Conservation (phyloP, 2,113 vertebrate species). For the Oriolus oriolus region DNA sequence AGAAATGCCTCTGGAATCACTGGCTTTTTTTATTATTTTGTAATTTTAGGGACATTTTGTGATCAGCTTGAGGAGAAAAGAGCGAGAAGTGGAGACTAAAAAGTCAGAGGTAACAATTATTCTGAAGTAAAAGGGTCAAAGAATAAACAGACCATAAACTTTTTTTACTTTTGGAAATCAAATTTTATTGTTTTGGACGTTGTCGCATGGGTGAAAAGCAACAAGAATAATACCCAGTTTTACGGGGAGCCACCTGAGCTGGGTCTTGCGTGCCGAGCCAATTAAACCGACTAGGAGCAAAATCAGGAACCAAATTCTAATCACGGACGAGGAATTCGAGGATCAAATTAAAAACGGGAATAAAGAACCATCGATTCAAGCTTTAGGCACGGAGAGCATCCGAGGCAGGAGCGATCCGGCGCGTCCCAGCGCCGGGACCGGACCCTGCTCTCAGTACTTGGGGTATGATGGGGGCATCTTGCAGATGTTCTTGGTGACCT, state of each 20-base stretch:
- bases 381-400: fast-evolving
- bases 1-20: not conserved
- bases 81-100: fast-evolving
- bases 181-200: constrained; percentile 21
- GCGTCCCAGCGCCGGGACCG: fast-evolving
- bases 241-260: not conserved
- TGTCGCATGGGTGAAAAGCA: not conserved
- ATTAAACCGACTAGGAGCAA: not conserved
- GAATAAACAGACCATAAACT: not conserved
- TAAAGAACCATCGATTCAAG: fast-evolving
- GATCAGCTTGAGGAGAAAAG: not conserved
- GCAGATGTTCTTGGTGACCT: constrained; percentile 1
- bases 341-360: fast-evolving
- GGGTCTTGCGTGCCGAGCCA: too few relatives aligned
- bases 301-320: not conserved
- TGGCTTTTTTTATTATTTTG: not conserved
- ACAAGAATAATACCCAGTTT: not conserved
- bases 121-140: not conserved
- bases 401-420: fast-evolving
- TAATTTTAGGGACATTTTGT: not conserved
- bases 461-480: not conserved
- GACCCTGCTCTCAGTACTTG: not conserved
- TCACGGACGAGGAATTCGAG: fast-evolving
- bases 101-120: not conserved
- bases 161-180: not conserved